phyloP scores from a whole-genome alignment of 2,797 vertebrate species.

The Kryptolebias ocellatus region DNA sequence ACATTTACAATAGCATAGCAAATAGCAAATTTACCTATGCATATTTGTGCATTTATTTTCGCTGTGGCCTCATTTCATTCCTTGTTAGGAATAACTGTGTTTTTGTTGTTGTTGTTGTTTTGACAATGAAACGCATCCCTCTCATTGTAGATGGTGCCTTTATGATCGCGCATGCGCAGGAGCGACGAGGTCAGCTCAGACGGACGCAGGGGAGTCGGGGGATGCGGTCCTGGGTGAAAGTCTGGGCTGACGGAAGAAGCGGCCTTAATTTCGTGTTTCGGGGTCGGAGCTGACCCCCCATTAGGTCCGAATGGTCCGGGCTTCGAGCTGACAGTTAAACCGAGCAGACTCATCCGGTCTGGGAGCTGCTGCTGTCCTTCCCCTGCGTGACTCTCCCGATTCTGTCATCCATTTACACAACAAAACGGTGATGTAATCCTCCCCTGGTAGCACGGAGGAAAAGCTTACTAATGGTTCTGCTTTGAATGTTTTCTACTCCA shows the following conservation, averaged over 20 bases:
- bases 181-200: slow-evolving; percentile 36
- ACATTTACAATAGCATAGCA: no score
- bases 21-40: no score
- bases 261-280: slow-evolving; percentile 13
- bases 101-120: no score
- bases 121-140: background rate
- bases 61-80: no score
- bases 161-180: slow-evolving; percentile 36
- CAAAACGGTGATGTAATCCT: slow-evolving; percentile 82
- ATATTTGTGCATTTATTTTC: no score
- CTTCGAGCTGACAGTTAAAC: slow-evolving; percentile 31
- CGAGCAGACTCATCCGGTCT: slow-evolving; percentile 36
- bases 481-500: slow-evolving; percentile 49
- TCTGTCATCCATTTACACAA: slow-evolving; percentile 59
- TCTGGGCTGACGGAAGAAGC: slow-evolving; percentile 9
- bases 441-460: slow-evolving; percentile 72
- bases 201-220: slow-evolving; percentile 46
- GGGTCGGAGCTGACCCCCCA: slow-evolving; percentile 6
- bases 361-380: slow-evolving; percentile 20
- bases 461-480: slow-evolving; percentile 58
- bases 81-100: no score
- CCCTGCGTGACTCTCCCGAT: slow-evolving; percentile 41
- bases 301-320: background rate
- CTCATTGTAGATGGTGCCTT: slow-evolving; percentile 69
- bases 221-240: slow-evolving; percentile 29